Evolutionary conservation across 2,113 vertebrate species (phyloP), one percentile per base, ranked within the genome.

Genomic region (Percopsis transmontana): DNA sequence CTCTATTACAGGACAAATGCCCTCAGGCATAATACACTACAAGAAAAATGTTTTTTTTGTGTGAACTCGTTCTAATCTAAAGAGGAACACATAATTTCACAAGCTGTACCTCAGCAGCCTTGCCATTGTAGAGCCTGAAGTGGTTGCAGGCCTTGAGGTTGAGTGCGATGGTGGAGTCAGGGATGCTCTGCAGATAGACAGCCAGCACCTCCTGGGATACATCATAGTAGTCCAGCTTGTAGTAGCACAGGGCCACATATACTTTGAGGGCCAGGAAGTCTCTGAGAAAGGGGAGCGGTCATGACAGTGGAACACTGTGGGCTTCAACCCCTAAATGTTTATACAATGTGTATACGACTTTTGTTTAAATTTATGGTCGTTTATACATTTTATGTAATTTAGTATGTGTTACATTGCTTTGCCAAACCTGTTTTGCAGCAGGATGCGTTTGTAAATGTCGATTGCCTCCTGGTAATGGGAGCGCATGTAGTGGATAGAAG

Each of bases 81-180:
- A n/a, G n/a, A n/a, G n/a, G n/a, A n/a, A n/a, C n/a, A n/a, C n/a
- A n/a, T n/a, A n/a, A n/a, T n/a, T n/a, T n/a, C n/a, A n/a, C n/a
- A n/a, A n/a, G n/a, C n/a, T n/a, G 40, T 54, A 99, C 97, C 95
- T 99, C 97, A 12, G 97, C 97, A 58, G 94, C 96, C 82, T 97
- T 99, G 75, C 96, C 96, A 0, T 97, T 97, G 90, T 95, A 98
- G 20, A 99, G 95, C 77, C 95, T 93, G 80, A 97, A 99, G 83
- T 96, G 93, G 85, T 99, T 99, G 80, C 97, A 99, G 79, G 97
- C 97, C 81, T 98, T 98, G 5, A 99, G 95, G 81, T 99, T 99
- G 71, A 99, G 95, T 39, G 97, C 97, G 48, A 98, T 98, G 48
- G 96, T 97, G 54, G 96, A 99, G 83, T 99, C 97, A 1, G 97